Evolutionary conservation across 1,140 invertebrate genomes (phyloP).

Genomic region (Brachionus plicatilis): DNA sequence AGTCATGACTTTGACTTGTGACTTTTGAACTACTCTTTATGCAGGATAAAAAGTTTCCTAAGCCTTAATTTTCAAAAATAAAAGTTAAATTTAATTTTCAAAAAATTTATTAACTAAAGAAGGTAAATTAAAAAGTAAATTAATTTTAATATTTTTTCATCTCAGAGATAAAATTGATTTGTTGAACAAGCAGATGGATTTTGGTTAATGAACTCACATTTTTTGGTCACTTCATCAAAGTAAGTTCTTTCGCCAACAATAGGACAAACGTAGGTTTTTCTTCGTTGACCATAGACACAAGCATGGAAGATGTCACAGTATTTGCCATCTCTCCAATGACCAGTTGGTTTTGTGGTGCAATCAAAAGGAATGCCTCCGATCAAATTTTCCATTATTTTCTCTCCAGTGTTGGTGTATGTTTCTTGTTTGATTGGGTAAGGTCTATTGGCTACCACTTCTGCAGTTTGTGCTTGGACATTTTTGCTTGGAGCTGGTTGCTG

Average conservation of each 20-base stretch:
- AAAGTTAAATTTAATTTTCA: too few species aligned
- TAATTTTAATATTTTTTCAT: background rate
- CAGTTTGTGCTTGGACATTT: background rate
- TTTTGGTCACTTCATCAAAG: constrained; percentile 23
- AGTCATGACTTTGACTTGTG: too few species aligned
- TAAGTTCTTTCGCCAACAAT: constrained; percentile 33
- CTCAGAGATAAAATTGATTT: background rate
- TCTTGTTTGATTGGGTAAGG: constrained; percentile 5
- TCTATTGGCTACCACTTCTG: background rate
- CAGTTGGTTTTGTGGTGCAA: background rate
- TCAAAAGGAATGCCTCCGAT: constrained; percentile 37
- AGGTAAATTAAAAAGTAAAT: too few species aligned
- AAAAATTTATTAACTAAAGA: too few species aligned
- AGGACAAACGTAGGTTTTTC: background rate
- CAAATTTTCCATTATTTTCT: constrained; percentile 30
- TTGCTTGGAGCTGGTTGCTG: background rate
- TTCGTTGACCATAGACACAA: constrained; percentile 18
- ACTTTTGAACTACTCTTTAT: too few species aligned
- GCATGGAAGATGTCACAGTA: constrained; percentile 39
- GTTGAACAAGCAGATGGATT: background rate
- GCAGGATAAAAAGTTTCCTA: too few species aligned
- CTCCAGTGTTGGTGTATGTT: constrained; percentile 19
- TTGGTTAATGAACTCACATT: background rate
- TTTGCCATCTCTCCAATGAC: constrained; percentile 26
- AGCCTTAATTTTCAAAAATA: too few species aligned